phyloP scores from a whole-genome alignment of 2,797 vertebrate genomes.

The Pterois miles region DNA sequence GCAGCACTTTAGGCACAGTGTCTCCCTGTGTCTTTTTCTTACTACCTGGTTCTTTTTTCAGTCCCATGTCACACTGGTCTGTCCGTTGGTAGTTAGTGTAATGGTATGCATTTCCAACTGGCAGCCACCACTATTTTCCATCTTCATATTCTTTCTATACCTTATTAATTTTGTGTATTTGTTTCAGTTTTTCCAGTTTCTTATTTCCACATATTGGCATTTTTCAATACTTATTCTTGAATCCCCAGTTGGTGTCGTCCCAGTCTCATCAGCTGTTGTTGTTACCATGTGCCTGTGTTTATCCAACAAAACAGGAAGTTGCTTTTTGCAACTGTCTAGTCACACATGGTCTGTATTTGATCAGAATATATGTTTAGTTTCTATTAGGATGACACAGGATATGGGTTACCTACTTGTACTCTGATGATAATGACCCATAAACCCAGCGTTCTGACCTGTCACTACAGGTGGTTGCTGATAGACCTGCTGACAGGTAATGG shows the following conservation, averaged over 20 bases:
- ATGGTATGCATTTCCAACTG: constrained; percentile 8
- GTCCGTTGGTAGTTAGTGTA: constrained; percentile 3
- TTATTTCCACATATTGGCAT: neutral
- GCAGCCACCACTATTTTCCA: neutral
- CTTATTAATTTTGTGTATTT: neutral
- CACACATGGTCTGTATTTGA: neutral
- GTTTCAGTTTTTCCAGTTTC: constrained; percentile 3
- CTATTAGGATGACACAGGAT: neutral
- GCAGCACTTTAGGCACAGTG: neutral
- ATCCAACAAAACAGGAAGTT: constrained; percentile 32
- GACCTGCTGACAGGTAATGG: no score
- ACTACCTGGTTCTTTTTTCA: neutral
- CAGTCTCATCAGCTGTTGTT: constrained; percentile 39
- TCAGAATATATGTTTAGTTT: neutral
- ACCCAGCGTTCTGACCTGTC: constrained; percentile 13
- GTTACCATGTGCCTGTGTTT: constrained; percentile 33
- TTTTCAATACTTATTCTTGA: neutral
- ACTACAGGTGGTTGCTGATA: no score
- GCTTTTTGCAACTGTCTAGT: neutral
- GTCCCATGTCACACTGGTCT: neutral
- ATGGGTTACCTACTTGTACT: neutral
- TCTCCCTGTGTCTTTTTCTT: constrained; percentile 3
- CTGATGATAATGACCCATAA: neutral
- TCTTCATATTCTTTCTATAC: neutral
- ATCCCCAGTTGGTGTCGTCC: constrained; percentile 8